phyloP scores from a whole-genome alignment of 2,797 vertebrate genomes.

The Alca torda region DNA sequence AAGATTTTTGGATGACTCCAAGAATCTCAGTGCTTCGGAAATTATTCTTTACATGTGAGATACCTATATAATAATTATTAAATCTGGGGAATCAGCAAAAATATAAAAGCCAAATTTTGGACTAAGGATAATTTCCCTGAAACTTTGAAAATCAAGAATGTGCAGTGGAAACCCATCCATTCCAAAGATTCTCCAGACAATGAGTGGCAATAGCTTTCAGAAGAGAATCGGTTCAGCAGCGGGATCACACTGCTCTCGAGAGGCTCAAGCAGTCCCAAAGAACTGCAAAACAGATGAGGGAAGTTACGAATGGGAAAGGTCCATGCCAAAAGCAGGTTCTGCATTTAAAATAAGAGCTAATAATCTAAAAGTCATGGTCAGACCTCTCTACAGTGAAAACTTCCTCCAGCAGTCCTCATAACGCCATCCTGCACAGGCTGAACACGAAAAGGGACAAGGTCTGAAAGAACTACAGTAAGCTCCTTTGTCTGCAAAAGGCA shows the following conservation, averaged over 20 bases:
- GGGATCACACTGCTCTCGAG: background rate
- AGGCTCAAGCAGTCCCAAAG: background rate
- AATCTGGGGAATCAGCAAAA: background rate
- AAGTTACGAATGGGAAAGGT: background rate
- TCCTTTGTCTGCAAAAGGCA: accelerated
- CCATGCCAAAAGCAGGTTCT: background rate
- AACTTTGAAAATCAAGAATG: background rate
- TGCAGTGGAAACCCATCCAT: background rate
- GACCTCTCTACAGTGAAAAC: background rate
- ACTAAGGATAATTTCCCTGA: background rate
- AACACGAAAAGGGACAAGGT: background rate
- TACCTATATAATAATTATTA: background rate
- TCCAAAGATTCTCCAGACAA: background rate
- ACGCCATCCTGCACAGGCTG: background rate
- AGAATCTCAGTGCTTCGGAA: background rate
- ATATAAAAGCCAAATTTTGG: background rate
- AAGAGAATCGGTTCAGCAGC: background rate
- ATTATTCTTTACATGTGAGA: background rate
- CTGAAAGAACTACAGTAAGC: background rate
- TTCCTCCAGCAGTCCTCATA: background rate
- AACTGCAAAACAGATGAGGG: background rate
- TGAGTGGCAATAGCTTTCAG: background rate
- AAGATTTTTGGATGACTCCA: background rate
- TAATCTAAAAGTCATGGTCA: background rate
- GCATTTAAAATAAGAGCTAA: background rate